Percentiles rank a stretch among this genome's conserved stretches.
These are phyloP conservation scores for Ibycter americanus DNA, from an alignment of 2,797 vertebrate species.

Conservation along the genomic window DNA sequence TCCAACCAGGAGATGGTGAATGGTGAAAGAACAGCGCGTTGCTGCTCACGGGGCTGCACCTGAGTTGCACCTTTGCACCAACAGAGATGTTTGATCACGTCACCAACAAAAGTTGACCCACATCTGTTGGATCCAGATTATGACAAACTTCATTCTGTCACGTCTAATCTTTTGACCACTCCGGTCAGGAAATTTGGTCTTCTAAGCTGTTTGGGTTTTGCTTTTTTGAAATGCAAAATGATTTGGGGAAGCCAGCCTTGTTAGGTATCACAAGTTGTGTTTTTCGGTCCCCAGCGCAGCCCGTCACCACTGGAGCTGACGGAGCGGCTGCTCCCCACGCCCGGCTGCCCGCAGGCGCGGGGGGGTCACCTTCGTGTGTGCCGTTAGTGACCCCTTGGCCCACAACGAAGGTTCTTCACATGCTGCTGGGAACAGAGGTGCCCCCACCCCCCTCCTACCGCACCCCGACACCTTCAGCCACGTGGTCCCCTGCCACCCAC, in stretches of 20 bases:
- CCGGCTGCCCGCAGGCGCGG: accelerated
- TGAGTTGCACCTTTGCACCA: no score
- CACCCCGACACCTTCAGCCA: background rate
- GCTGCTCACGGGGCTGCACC: background rate
- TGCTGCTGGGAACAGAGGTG: background rate
- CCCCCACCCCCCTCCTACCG: background rate
- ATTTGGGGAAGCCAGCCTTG: background rate
- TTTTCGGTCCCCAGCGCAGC: background rate
- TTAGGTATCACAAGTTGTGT: no score
- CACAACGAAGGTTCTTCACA: background rate
- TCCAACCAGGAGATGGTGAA: background rate
- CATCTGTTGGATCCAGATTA: background rate
- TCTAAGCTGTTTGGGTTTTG: background rate
- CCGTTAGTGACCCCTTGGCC: background rate
- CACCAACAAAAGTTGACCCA: background rate
- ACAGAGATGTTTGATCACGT: background rate
- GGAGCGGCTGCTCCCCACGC: accelerated
- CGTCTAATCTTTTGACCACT: background rate
- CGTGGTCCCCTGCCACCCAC: background rate
- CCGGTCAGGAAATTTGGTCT: background rate
- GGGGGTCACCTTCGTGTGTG: background rate
- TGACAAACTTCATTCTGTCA: background rate
- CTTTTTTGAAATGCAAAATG: background rate
- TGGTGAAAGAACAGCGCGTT: background rate
- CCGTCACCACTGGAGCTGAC: background rate